These are phyloP conservation scores for Sarcophaga caerulescens DNA, from an alignment of 2,888 invertebrate species.

Conservation along the genomic window DNA sequence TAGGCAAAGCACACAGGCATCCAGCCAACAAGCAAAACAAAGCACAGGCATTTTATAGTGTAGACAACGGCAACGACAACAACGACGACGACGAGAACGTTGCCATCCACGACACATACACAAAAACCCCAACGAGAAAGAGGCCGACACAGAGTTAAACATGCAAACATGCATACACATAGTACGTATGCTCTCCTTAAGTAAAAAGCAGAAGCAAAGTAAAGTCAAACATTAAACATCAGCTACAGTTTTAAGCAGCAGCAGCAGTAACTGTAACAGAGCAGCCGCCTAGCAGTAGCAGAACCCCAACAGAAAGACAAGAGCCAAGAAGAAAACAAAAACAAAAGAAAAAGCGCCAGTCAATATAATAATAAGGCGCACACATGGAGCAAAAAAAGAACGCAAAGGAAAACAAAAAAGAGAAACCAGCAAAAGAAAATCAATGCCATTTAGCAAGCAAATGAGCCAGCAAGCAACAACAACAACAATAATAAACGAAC, in stretches of 20 bases:
- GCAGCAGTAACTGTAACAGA: neutral
- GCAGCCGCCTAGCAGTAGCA: conserved; percentile 21
- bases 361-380: conserved; percentile 15
- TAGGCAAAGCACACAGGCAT: conserved; percentile 61
- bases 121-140: conserved; percentile 52
- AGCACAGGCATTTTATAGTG: neutral
- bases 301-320: conserved; percentile 13
- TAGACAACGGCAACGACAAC: conserved; percentile 33
- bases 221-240: conserved; percentile 25
- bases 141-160: conserved; percentile 40
- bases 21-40: conserved; percentile 50
- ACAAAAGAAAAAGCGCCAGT: neutral
- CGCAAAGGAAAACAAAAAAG: neutral
- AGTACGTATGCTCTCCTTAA: conserved; percentile 6
- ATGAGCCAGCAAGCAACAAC: conserved; percentile 60
- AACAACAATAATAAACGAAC: conserved; percentile 46
- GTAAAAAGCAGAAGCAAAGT: conserved; percentile 33
- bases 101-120: conserved; percentile 42
- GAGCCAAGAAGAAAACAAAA: conserved; percentile 2
- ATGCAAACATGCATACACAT: neutral
- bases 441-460: conserved; percentile 61
- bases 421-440: conserved; percentile 39
- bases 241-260: neutral
- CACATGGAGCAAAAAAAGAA: conserved; percentile 29
- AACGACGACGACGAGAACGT: neutral